Base-by-base conservation (phyloP, 2,797 vertebrate genomes). In the Acipenser ruthenus region DNA sequence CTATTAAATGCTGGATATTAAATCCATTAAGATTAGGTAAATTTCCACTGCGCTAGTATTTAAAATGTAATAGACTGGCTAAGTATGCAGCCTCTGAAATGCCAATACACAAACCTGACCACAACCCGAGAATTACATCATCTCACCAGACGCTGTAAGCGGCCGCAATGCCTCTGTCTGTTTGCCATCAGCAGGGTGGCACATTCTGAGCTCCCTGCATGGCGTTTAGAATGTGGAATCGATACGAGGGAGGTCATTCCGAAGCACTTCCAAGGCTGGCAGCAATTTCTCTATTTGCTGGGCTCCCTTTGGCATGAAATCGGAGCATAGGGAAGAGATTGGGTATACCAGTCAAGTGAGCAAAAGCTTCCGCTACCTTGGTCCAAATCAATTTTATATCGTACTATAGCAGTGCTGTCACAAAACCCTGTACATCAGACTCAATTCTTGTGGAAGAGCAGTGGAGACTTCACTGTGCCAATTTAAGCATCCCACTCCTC, bases 161-260 rank as follows among this genome's bases (percentile, higher is more conserved):
- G 6, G 48, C 6, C 10, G 48, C 6, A 6, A 10, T 7, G 62
- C 62, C 7, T 10, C 49, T 15, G 62, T 2, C 48, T 9, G 48
- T 63, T 63, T 63, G 49, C 18, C 13, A 50, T 50, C 49, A 64
- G 12, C 49, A 13, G n/a, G 63, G 49, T 64, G 63, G 63, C 49
- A 64, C n/a, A 64, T 64, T 64, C 63, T 51, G 4, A 50, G 8
- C 9, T 49, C 49, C 18, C 62, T 6, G n/a, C 50, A 13, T 6
- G 52, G 7, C 15, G 2, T 64, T 50, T 51, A 51, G 52, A 61
- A 50, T 10, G 62, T 8, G 49, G 49, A 50, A 37, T 50, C 15
- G 13, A 64, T 50, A 18, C 49, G 11, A 23, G n/a, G 47, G 62
- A 63, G n/a, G 50, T 50, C 13, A 64, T 18, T 64, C 56, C 8